phyloP scores from a whole-genome alignment of 2,888 invertebrate species.

The Acanthosepion lycidas region DNA sequence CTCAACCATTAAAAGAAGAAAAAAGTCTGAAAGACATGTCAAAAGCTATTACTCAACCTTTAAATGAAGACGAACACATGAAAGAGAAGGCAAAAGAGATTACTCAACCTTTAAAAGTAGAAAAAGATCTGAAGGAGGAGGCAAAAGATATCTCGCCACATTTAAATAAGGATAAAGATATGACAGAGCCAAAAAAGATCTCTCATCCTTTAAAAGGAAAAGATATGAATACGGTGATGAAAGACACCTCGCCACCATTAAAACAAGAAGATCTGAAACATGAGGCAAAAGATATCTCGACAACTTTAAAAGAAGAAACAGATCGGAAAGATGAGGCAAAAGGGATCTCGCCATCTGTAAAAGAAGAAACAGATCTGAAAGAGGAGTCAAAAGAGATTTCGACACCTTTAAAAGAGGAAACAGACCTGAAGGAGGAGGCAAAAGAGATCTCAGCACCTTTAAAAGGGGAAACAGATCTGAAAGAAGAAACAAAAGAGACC shows the following conservation, averaged over 20 bases:
- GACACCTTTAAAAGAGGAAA: too few species aligned
- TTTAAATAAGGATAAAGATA: neutral
- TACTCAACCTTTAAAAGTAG: neutral
- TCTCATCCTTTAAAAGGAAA: neutral
- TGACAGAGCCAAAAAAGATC: neutral
- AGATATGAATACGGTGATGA: neutral
- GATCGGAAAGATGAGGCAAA: too few species aligned
- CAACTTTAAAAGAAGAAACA: neutral
- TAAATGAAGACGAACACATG: neutral
- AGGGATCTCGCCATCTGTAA: too few species aligned
- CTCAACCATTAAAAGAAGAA: too few species aligned
- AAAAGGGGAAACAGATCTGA: too few species aligned
- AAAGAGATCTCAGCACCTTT: too few species aligned
- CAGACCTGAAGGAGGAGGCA: too few species aligned
- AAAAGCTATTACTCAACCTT: too few species aligned
- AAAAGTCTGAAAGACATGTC: too few species aligned
- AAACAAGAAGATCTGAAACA: neutral
- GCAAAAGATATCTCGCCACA: neutral
- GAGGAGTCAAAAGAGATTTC: too few species aligned
- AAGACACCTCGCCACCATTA: neutral
- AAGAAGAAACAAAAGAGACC: too few species aligned
- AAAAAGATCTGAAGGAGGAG: neutral
- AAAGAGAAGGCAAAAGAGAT: neutral
- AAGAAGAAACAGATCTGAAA: too few species aligned
- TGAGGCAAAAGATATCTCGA: neutral